phyloP scores from a whole-genome alignment of 2,888 invertebrate genomes.

The Chrysolina americana region DNA sequence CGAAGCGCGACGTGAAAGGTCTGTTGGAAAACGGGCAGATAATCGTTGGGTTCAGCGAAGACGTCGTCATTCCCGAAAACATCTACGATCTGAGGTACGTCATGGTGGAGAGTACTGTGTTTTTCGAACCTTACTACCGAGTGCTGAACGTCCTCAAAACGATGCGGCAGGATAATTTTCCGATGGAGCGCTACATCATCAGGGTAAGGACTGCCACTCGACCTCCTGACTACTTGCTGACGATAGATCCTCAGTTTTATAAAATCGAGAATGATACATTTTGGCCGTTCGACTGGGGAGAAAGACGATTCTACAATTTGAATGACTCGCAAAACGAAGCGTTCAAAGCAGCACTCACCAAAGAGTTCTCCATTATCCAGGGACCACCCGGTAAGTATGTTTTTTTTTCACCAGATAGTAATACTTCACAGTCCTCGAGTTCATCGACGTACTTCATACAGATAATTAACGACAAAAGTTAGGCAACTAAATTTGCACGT shows the following conservation, averaged over 20 bases:
- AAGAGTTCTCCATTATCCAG: slow-evolving; percentile 85
- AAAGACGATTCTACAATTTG: slow-evolving; percentile 62
- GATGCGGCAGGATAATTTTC: slow-evolving; percentile 74
- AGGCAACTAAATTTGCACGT: too few species aligned
- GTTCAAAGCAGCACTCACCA: slow-evolving; percentile 77
- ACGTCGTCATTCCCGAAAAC: slow-evolving; percentile 31
- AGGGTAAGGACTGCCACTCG: slow-evolving; percentile 69
- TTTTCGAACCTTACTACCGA: slow-evolving; percentile 86
- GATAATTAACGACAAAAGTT: too few species aligned
- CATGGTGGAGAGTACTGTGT: slow-evolving; percentile 85
- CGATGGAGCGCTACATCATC: slow-evolving; percentile 81
- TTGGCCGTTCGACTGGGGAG: slow-evolving; percentile 36
- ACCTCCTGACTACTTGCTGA: slow-evolving; percentile 42
- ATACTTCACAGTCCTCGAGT: too few species aligned
- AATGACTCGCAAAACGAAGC: slow-evolving; percentile 80
- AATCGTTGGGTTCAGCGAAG: slow-evolving; percentile 63
- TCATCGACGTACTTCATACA: too few species aligned
- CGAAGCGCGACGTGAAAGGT: slow-evolving; percentile 72
- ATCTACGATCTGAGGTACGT: slow-evolving; percentile 69
- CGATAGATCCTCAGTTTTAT: slow-evolving; percentile 35
- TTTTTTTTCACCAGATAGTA: too few species aligned
- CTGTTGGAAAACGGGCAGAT: slow-evolving; percentile 72
- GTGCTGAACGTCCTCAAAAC: slow-evolving; percentile 79
- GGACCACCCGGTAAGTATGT: slow-evolving; percentile 84
- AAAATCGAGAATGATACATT: slow-evolving; percentile 44